Conservation (phyloP, 1,140 invertebrate species). For the Hylaeus volcanicus region DNA sequence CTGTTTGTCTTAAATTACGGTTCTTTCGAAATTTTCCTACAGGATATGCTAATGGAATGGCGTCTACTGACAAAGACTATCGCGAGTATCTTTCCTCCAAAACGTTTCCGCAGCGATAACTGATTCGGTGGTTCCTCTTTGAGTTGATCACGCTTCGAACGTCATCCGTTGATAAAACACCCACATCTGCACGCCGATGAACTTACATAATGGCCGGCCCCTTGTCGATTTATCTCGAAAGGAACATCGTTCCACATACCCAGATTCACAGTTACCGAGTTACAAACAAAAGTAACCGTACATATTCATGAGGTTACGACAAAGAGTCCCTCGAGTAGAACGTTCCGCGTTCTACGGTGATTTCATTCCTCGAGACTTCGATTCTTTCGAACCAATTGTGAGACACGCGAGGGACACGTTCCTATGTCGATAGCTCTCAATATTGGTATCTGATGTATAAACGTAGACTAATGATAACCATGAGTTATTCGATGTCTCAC, state of each 20-base stretch:
- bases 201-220: slow-evolving; percentile 41
- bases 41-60: neutral
- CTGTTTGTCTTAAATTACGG: neutral
- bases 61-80: neutral
- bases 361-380: slow-evolving; percentile 25
- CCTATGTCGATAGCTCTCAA: neutral
- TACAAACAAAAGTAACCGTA: slow-evolving; percentile 45
- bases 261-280: slow-evolving; percentile 20
- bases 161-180: slow-evolving; percentile 15
- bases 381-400: neutral
- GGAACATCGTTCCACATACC: slow-evolving; percentile 52
- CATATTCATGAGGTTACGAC: slow-evolving; percentile 61
- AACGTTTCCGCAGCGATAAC: slow-evolving; percentile 1
- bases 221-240: slow-evolving; percentile 48
- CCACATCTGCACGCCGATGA: neutral
- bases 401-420: neutral
- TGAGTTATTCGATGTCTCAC: too few relatives aligned
- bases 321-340: slow-evolving; percentile 35
- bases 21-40: neutral
- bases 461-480: neutral
- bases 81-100: neutral
- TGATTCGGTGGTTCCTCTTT: neutral
- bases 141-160: neutral
- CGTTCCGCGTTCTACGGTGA: slow-evolving; percentile 4
- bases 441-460: neutral